A percentile compares a stretch with the other conserved stretches of the same genome.
phyloP scores from a whole-genome alignment of 2,113 vertebrate species.

The Corythornis vintsioides region DNA sequence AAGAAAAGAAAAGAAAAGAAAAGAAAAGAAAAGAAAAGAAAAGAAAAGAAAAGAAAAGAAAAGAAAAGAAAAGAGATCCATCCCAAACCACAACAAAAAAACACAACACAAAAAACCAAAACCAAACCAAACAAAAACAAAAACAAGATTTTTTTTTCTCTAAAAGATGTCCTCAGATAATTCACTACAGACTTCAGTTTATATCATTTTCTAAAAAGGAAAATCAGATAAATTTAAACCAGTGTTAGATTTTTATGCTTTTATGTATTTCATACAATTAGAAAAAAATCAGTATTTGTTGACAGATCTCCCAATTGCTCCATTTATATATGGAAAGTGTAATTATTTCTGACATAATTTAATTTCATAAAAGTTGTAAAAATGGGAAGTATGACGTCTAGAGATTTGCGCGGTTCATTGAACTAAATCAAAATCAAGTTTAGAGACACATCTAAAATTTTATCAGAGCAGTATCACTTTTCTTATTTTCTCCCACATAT shows the following conservation, averaged over 20 bases:
- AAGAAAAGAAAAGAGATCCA: too few relatives aligned
- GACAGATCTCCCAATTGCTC: background rate
- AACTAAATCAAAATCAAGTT: background rate
- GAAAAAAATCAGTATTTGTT: background rate
- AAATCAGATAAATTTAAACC: background rate
- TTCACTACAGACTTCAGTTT: background rate
- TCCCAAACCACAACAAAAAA: too few relatives aligned
- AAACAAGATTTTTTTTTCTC: background rate
- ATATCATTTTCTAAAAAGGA: background rate
- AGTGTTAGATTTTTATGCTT: background rate
- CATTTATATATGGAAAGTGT: background rate
- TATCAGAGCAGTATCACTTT: background rate
- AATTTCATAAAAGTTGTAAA: background rate
- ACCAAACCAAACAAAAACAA: background rate
- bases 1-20: too few relatives aligned
- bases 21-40: too few relatives aligned
- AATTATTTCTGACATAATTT: background rate
- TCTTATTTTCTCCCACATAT: background rate
- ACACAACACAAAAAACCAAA: too few relatives aligned
- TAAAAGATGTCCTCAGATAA: background rate
- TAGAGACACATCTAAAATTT: background rate
- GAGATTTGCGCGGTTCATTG: background rate
- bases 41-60: too few relatives aligned
- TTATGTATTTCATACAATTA: fast-evolving
- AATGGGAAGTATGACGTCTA: background rate